Base-by-base conservation (phyloP, 2,113 vertebrate species). In the Tylochromis polylepis region DNA sequence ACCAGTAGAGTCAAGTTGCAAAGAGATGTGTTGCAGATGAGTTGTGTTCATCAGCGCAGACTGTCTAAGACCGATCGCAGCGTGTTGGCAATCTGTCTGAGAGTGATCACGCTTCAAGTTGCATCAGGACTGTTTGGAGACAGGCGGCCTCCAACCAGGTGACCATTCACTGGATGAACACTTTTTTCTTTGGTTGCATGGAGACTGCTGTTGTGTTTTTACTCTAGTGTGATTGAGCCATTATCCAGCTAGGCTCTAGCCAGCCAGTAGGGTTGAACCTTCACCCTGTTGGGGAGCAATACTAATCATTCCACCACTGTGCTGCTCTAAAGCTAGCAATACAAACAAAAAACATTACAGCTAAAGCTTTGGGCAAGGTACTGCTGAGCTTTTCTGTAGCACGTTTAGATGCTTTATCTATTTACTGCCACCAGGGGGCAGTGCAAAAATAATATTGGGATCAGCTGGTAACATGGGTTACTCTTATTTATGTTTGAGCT, bases 21-120 rank as follows among this genome's bases (percentile, higher is more conserved):
- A 65, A 65, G 60, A 38, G 60, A 65, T n/a, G 20, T 14, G 11
- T 65, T 65, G 60, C 60, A 65, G 60, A 65, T n/a, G 31, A 65
- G 7, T 38, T 11, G 18, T 12, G 20, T 6, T 38, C 34, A 65
- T 65, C 11, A 14, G 60, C 11, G 20, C 18, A 14, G 65, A 43
- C 12, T 0, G n/a, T 9, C 65, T 38, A 3, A 27, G 38, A 0
- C 4, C 8, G 4, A 43, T 24, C 5, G 5, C 22, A 70, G n/a
- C 5, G 3, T 43, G n/a, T 6, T 70, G n/a, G n/a, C 65, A 43
- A 41, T 24, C 65, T 46, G 43, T 46, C 43, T 43, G 18, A 62
- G 59, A 22, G 22, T 0, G 36, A 67, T 14, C 7, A 2, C 62
- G 22, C 62, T 41, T 67, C 5, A 60, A 70, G 65, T 70, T 9